Percentiles rank a stretch among this genome's conserved stretches.
These are phyloP conservation scores for Conus betulinus DNA, from an alignment of 1,140 invertebrate species.

Conservation along the genomic window DNA sequence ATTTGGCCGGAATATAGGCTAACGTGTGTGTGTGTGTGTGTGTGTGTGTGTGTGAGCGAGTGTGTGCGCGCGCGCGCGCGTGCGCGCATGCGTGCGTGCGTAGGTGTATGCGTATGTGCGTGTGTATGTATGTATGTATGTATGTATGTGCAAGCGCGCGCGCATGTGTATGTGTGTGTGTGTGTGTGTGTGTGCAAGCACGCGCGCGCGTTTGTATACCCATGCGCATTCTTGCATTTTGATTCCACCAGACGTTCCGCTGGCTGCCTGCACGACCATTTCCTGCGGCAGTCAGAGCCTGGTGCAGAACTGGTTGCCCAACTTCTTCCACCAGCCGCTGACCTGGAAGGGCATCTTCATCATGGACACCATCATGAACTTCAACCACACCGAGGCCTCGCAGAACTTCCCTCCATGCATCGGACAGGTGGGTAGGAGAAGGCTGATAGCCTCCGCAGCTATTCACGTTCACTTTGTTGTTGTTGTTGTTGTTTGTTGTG, in stretches of 20 bases:
- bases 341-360: conserved; percentile 42
- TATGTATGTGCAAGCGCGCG: no score
- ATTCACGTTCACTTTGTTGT: neutral
- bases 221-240: no score
- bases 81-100: no score
- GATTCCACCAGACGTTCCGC: neutral
- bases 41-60: no score
- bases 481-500: neutral
- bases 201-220: no score
- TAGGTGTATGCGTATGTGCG: no score
- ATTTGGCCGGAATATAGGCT: no score
- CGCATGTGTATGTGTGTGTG: no score
- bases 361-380: conserved; percentile 51
- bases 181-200: no score
- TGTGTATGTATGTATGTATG: no score
- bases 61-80: no score
- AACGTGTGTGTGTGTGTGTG: no score
- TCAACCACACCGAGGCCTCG: conserved; percentile 33
- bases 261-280: neutral
- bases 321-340: neutral
- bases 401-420: conserved; percentile 34
- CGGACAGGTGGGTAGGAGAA: neutral
- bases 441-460: neutral
- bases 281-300: neutral
- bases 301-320: neutral